A percentile compares a stretch with the other conserved stretches of the same genome.
Evolutionary conservation across 2,888 invertebrate species (phyloP).

Genomic region (Caenorhabditis sp.): DNA sequence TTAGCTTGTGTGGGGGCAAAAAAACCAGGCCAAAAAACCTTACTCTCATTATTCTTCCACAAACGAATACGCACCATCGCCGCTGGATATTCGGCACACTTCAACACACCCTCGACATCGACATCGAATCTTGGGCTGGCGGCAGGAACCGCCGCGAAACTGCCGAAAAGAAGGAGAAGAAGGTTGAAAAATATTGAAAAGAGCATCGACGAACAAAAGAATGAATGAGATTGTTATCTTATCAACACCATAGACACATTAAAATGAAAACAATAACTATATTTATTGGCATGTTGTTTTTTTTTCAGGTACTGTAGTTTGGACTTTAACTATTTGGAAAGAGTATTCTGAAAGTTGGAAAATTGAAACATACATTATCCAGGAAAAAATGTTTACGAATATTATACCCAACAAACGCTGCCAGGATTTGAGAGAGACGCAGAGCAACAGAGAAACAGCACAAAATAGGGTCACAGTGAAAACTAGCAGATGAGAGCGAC

Average conservation of each 20-base stretch:
- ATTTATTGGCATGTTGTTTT: neutral
- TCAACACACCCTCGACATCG: slow-evolving; percentile 18
- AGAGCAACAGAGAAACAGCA: too few species aligned
- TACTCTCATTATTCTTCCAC: slow-evolving; percentile 30
- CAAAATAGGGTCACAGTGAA: too few species aligned
- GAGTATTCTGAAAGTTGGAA: too few species aligned
- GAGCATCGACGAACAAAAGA: neutral
- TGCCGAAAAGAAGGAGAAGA: neutral
- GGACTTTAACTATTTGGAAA: too few species aligned
- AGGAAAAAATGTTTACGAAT: too few species aligned
- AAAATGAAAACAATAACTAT: neutral
- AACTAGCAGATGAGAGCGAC: too few species aligned
- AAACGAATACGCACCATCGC: slow-evolving; percentile 29
- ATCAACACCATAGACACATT: too few species aligned
- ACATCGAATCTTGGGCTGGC: neutral
- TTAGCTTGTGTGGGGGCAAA: neutral
- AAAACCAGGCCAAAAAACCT: neutral
- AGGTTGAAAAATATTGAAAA: neutral
- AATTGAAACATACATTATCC: too few species aligned
- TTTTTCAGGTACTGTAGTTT: neutral
- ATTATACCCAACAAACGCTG: too few species aligned
- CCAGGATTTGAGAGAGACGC: too few species aligned
- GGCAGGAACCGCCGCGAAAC: neutral
- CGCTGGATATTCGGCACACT: slow-evolving; percentile 33
- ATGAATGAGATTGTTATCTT: too few species aligned